These are phyloP conservation scores for Eudyptes chrysolophus DNA, from an alignment of 2,113 vertebrate genomes.

Conservation along the genomic window DNA sequence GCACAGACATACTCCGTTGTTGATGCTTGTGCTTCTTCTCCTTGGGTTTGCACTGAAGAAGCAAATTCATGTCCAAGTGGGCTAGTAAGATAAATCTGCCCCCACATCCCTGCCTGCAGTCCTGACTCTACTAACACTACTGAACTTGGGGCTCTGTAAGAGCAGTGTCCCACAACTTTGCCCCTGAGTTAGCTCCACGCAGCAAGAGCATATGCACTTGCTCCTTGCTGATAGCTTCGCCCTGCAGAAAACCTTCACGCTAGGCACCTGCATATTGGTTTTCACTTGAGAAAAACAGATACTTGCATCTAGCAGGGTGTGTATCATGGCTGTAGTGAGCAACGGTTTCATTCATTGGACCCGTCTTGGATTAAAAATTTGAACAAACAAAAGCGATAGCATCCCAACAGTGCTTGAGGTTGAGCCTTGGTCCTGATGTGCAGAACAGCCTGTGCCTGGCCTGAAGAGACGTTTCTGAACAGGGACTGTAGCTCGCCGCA, in stretches of 20 bases:
- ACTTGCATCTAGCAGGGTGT: background rate
- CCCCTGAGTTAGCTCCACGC: background rate
- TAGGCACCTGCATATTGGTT: background rate
- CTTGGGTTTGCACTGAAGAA: background rate
- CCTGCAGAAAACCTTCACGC: background rate
- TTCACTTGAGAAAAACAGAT: background rate
- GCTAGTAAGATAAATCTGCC: background rate
- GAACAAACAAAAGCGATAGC: background rate
- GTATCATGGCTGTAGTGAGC: background rate
- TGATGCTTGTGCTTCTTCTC: background rate
- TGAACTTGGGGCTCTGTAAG: background rate
- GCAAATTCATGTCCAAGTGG: background rate
- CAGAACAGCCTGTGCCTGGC: background rate
- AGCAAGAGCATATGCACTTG: fast-evolving
- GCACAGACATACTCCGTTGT: background rate
- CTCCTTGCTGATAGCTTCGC: background rate
- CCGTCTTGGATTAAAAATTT: background rate
- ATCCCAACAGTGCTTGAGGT: background rate
- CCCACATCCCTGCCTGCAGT: background rate
- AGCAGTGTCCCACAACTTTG: background rate
- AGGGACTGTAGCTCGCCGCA: background rate
- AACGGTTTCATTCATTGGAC: background rate
- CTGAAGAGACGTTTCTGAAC: background rate
- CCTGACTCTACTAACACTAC: background rate
- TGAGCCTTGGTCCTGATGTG: background rate